Conservation (phyloP, 2,888 invertebrate species). For the Drosophila monieri region DNA sequence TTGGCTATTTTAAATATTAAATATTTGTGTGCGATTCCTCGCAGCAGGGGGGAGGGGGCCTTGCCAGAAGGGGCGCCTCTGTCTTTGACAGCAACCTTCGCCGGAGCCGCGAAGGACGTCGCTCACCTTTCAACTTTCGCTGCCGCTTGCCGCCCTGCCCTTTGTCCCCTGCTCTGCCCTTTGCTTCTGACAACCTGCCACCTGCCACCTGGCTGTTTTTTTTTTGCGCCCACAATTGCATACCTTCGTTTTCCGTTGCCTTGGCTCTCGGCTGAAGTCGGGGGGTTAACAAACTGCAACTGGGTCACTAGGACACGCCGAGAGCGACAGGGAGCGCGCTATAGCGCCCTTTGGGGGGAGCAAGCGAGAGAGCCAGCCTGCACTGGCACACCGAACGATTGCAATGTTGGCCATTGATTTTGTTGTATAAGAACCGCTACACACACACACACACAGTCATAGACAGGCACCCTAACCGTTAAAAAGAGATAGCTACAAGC, state of each 20-base stretch:
- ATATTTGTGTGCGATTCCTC: background rate
- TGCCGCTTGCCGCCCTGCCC: conserved; percentile 6
- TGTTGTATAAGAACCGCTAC: conserved; percentile 64
- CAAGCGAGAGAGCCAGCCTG: conserved; percentile 20
- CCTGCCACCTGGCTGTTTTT: background rate
- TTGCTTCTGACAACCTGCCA: conserved; percentile 10
- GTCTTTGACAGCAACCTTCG: conserved; percentile 71
- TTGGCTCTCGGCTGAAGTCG: conserved; percentile 29
- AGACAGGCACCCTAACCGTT: conserved; percentile 12
- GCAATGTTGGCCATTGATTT: conserved; percentile 73
- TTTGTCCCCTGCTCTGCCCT: background rate
- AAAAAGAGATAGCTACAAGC: conserved; percentile 4
- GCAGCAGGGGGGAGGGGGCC: background rate
- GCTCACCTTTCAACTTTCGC: conserved; percentile 29
- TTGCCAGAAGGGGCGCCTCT: conserved; percentile 5
- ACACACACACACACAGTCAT: conserved; percentile 19
- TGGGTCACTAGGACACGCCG: conserved; percentile 82
- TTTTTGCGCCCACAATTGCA: conserved; percentile 10
- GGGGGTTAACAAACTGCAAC: conserved; percentile 83
- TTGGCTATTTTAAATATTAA: conserved; percentile 1
- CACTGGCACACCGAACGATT: conserved; percentile 49
- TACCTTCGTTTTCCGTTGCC: conserved; percentile 45
- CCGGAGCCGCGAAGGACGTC: conserved; percentile 62
- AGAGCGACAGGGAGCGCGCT: conserved; percentile 19
- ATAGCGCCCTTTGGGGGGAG: conserved; percentile 1